Percentiles rank a stretch among this genome's conserved stretches.
Conservation (phyloP, 1,140 invertebrate genomes). For the Platyura marginata region DNA sequence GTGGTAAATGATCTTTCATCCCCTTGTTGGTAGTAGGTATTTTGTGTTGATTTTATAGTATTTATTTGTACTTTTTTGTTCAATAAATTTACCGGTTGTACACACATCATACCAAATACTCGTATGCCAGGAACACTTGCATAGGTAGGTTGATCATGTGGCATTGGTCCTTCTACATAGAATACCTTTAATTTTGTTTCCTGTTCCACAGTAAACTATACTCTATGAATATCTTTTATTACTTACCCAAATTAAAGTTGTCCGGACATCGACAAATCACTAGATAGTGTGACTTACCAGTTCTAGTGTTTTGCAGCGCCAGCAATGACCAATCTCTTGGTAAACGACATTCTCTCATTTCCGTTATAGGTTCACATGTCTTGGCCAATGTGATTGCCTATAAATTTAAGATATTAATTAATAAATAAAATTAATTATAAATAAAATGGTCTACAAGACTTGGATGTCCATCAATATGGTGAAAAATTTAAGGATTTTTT, state of each 20-base stretch:
- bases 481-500: too few species aligned
- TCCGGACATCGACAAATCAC: constrained; percentile 83
- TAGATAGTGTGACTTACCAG: constrained; percentile 84
- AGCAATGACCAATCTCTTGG: constrained; percentile 82
- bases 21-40: too few species aligned
- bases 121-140: constrained; percentile 80
- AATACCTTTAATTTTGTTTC: constrained; percentile 11
- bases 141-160: constrained; percentile 82
- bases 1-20: too few species aligned
- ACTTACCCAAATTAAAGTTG: constrained; percentile 60
- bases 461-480: too few species aligned
- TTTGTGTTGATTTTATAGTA: too few species aligned
- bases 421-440: too few species aligned
- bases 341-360: constrained; percentile 71
- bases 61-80: constrained; percentile 4
- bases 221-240: too few species aligned
- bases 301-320: constrained; percentile 77
- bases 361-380: constrained; percentile 75
- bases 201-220: too few species aligned
- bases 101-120: constrained; percentile 88
- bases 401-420: not conserved
- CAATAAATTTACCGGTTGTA: too few species aligned
- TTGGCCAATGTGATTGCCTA: constrained; percentile 73
- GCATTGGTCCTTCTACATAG: constrained; percentile 86
- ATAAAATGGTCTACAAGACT: too few species aligned